These are phyloP conservation scores for Meloidogyne chitwoodi DNA, from an alignment of 1,140 invertebrate species.

Conservation along the genomic window DNA sequence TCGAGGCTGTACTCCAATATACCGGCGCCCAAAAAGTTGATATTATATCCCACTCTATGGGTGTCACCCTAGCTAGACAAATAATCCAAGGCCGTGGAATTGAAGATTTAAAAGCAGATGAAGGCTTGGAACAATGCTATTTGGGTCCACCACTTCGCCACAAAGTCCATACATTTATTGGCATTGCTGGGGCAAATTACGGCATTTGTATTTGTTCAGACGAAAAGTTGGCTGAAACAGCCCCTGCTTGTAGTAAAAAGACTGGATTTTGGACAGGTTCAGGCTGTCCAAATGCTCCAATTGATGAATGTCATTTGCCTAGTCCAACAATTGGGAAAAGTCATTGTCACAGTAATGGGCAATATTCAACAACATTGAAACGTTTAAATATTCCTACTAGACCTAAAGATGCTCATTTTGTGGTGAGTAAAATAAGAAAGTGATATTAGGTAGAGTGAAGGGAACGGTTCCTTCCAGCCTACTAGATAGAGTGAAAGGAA, in stretches of 20 bases:
- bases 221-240: background rate
- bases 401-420: slow-evolving; percentile 7
- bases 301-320: background rate
- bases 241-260: slow-evolving; percentile 18
- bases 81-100: slow-evolving; percentile 40
- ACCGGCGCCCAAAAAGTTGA: slow-evolving; percentile 36
- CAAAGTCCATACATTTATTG: slow-evolving; percentile 26
- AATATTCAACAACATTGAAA: background rate
- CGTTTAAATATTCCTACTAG: background rate
- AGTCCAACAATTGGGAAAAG: background rate
- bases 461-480: background rate
- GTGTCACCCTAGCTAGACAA: slow-evolving; percentile 44
- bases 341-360: background rate
- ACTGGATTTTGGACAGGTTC: slow-evolving; percentile 7
- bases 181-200: slow-evolving; percentile 32
- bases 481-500: no score
- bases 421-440: background rate
- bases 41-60: slow-evolving; percentile 51
- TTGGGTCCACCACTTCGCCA: slow-evolving; percentile 17
- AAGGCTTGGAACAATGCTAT: background rate
- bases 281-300: background rate
- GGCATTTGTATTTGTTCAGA: slow-evolving; percentile 25
- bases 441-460: no score
- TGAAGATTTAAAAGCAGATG: background rate
- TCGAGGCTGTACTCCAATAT: slow-evolving; percentile 46